Evolutionary conservation across 2,113 vertebrate species (phyloP), one percentile per base, ranked within the genome.

Genomic region (Pygoscelis adeliae): DNA sequence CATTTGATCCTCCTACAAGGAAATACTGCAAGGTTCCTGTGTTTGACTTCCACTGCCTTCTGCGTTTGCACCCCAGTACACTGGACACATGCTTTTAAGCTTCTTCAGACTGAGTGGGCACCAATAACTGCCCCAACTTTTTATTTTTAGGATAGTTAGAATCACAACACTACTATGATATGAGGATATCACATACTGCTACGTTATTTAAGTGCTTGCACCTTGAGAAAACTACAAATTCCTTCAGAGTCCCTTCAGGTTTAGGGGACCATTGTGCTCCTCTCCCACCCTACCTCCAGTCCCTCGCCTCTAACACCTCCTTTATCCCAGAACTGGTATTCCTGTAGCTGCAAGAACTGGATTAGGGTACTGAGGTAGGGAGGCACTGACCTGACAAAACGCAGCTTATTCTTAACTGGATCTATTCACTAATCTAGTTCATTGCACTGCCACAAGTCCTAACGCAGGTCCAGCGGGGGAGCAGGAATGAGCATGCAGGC

Each of bases 381-480:
- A 87, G 56, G 66, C 26, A 83, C 5, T 6, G 2, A 50, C 47
- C 47, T 67, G 42, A 74, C 38, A 74, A 93, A 78, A 55, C 1
- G 3, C 15, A 4, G 5, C 15, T 87, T 50, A 26, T 67, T 84
- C 55, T 65, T 62, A 84, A 44, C 21, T 70, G 46, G 18, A 58
- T 89, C 72, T 91, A 15, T 36, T 78, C 59, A 55, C 19, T 58
- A 16, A 55, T 53, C 20, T 32, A n/a, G 21, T 38, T 53, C 55
- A 55, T 3, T 66, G 63, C 22, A 38, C 9, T 15, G 42, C 32
- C 50, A 15, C 10, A 14, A 78, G 61, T 62, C 32, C 32, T 79
- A 50, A 71, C 1, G 2, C 1, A 46, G 34, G 55, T 69, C 27
- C 58, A 77, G 63, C 0, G 0, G 2, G 12, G 27, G 11, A 62